These are phyloP conservation scores for Gerris buenoi DNA, from an alignment of 1,140 invertebrate species.

Conservation along the genomic window DNA sequence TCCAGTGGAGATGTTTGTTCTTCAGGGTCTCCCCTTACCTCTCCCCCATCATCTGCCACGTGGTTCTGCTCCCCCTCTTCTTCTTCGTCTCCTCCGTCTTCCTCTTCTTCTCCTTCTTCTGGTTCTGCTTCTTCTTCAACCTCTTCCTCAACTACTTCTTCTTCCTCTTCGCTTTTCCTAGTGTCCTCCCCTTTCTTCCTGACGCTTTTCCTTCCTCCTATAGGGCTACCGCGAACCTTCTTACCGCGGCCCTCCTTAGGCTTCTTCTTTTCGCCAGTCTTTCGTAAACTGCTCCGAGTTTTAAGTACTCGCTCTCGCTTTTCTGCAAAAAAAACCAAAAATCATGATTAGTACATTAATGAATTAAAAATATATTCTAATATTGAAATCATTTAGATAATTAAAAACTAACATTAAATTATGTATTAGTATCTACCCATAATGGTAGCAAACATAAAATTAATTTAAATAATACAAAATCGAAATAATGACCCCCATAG, in stretches of 20 bases:
- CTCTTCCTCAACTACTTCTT: neutral
- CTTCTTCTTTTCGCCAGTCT: neutral
- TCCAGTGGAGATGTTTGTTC: neutral
- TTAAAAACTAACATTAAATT: too few relatives aligned
- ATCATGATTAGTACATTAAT: too few relatives aligned
- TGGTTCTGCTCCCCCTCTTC: neutral
- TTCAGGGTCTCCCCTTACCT: neutral
- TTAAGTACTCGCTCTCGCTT: neutral
- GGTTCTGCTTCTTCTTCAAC: neutral
- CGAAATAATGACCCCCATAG: too few relatives aligned
- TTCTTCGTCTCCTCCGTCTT: neutral
- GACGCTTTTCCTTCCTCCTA: neutral
- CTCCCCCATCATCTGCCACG: neutral
- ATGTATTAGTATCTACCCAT: too few relatives aligned
- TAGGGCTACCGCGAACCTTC: neutral
- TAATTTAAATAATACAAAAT: too few relatives aligned
- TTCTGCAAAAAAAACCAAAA: neutral
- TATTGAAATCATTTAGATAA: too few relatives aligned
- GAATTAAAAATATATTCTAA: too few relatives aligned
- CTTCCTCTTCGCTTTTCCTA: neutral
- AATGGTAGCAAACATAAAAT: too few relatives aligned
- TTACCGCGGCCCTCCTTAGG: neutral
- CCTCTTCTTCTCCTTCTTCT: neutral
- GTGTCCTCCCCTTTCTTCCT: neutral
- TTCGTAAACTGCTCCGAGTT: neutral